Percentiles rank a stretch among this genome's conserved stretches.
phyloP scores from a whole-genome alignment of 2,797 vertebrate genomes.

The Schizopygopsis pylzovi region DNA sequence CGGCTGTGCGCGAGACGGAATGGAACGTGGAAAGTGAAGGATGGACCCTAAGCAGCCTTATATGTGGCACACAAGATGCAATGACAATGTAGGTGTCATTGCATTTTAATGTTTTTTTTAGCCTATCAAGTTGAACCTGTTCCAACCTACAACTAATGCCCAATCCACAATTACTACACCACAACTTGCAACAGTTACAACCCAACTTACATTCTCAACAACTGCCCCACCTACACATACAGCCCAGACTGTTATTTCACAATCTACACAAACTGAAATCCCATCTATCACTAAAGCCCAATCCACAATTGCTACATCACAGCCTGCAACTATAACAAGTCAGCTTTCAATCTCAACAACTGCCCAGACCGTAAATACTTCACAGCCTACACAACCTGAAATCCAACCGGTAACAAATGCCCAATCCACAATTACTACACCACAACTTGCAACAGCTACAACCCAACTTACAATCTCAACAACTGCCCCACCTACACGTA shows the following conservation, averaged over 20 bases:
- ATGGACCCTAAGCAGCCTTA: too few relatives aligned
- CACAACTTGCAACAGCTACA: not conserved
- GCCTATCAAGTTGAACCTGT: too few relatives aligned
- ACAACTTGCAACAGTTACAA: not conserved
- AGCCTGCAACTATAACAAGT: rapidly evolving
- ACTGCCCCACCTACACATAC: not conserved
- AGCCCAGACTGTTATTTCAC: not conserved
- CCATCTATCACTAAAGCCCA: not conserved
- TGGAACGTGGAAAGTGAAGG: too few relatives aligned
- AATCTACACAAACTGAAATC: not conserved
- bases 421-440: not conserved
- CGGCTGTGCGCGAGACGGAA: too few relatives aligned
- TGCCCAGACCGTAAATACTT: not conserved
- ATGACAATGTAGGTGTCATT: too few relatives aligned
- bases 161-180: not conserved
- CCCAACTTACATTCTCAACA: not conserved
- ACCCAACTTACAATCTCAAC: not conserved
- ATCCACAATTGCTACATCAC: not conserved
- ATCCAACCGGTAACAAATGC: not conserved
- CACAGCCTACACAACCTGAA: not conserved
- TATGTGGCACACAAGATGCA: too few relatives aligned
- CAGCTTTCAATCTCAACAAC: not conserved
- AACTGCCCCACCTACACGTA: not conserved
- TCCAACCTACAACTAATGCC: too few relatives aligned
- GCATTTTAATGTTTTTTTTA: too few relatives aligned